Base-by-base conservation (phyloP, 2,888 invertebrate species). In the Pristionchus fissidentatus region DNA sequence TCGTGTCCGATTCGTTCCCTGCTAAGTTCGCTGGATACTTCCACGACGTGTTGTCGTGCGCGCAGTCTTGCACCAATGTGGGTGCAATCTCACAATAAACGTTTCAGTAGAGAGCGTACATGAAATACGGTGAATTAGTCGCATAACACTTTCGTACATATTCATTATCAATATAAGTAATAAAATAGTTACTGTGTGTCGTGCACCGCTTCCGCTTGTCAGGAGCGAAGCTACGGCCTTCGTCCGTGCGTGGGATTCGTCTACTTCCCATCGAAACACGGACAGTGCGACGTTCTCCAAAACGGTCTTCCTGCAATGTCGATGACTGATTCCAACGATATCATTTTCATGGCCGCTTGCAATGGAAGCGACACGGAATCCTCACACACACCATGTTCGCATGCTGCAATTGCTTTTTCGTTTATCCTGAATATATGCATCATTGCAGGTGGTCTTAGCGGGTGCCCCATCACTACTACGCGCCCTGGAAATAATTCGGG, bases 191-290 rank as follows among this genome's bases (percentile, higher is more conserved):
- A n/a, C n/a, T n/a, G n/a, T n/a, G n/a, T n/a, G n/a, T n/a, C 38
- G 1, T 41, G 7, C 66, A 66, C n/a, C 8, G 66, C 66, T 38
- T 22, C n/a, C n/a, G n/a, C 41, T n/a, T 38, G 35, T 35, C 62
- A 62, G 62, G 62, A 62, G 19, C 38, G 38, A 1, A n/a, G 26
- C 46, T 46, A n/a, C 49, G 75, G 75, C 7, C 46, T n/a, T 5
- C 43, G 26, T 26, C 46, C 75, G 46, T 75, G 75, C 26, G 26
- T 46, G 46, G 75, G 75, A 32, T 46, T 75, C 75, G n/a, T 75
- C 75, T 75, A 75, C 32, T 29, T 29, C 26, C 66, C 66, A 22
- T 66, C 66, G 3, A 7, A 22, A 19, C 43, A 75, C 46, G 75
- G 75, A 3, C 43, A 49, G 15, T 75, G 75, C 32, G 75, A 43